Evolutionary conservation across 2,797 vertebrate species (phyloP), one percentile per base, ranked within the genome.

Genomic region (Lophotriccus pileatus): DNA sequence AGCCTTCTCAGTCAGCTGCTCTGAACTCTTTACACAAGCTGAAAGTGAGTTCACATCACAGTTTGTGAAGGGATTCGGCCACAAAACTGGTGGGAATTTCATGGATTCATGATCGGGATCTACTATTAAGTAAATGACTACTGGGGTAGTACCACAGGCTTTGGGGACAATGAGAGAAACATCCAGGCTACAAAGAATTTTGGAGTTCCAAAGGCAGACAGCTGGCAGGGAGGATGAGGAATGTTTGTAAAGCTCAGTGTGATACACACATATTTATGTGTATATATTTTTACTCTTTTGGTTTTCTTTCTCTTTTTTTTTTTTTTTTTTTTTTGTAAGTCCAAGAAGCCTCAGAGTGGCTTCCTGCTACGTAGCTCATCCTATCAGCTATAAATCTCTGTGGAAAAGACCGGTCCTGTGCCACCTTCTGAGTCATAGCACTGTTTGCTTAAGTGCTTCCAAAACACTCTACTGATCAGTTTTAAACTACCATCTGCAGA

Each of bases 61-160:
- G 41, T 9, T 39, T 50, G 30, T 18, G 63, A 28, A 66, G 17
- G 12, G 15, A 66, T 70, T 60, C 47, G 32, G 24, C 46, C 74
- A 64, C 5, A 72, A 70, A 92, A 68, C 12, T 3, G 3, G 16
- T 18, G 17, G 21, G 18, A 80, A 75, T 58, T 49, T 32, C 55
- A 49, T 0, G 75, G 43, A 44, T 43, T 55, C 58, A 60, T 0
- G 0, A 63, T 36, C 37, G 10, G 5, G 36, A 44, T 25, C 47
- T 52, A 3, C 32, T 70, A 69, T 34, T 78, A 88, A 72, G 47
- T n/a, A 80, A 81, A 84, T 30, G 9, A 84, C 22, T 83, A 22
- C 50, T 30, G 47, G 37, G 28, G 19, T 27, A 70, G 16, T 43
- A 37, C 30, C 3, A 3, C 49, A 70, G 44, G 37, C 62, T 87